phyloP scores from a whole-genome alignment of 2,797 vertebrate genomes.

The Sebastes itinus region DNA sequence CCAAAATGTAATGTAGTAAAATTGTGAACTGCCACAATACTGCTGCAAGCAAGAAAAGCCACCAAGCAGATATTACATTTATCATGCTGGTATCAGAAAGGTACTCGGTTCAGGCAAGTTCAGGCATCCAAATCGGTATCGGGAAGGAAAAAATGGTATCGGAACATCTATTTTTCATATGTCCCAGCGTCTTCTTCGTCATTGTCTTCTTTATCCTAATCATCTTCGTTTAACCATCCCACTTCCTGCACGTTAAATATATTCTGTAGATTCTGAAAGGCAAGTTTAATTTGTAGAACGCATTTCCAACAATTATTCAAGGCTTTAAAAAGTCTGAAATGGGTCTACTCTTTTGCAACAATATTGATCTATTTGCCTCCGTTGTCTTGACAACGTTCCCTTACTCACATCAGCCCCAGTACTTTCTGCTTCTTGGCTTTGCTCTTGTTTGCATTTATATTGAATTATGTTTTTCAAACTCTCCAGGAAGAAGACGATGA shows the following conservation, averaged over 20 bases:
- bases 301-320: not conserved
- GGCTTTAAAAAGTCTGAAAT: not conserved
- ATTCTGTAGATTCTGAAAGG: not conserved
- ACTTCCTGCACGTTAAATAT: not conserved
- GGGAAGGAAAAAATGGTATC: no score
- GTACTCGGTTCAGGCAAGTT: no score
- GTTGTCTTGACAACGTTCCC: not conserved
- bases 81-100: no score
- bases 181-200: not conserved
- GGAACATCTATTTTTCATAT: no score
- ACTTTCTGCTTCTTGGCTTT: not conserved
- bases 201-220: not conserved
- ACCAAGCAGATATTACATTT: no score
- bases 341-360: not conserved
- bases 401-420: not conserved
- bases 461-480: not conserved
- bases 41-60: not conserved
- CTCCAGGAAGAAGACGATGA: accelerated
- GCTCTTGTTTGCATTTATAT: not conserved
- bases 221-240: not conserved
- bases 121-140: no score
- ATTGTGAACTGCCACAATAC: not conserved
- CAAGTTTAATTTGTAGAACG: not conserved
- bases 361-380: not conserved
- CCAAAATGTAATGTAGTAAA: not conserved